These are phyloP conservation scores for Meghimatium bilineatum DNA, from an alignment of 2,888 invertebrate species.

Conservation along the genomic window DNA sequence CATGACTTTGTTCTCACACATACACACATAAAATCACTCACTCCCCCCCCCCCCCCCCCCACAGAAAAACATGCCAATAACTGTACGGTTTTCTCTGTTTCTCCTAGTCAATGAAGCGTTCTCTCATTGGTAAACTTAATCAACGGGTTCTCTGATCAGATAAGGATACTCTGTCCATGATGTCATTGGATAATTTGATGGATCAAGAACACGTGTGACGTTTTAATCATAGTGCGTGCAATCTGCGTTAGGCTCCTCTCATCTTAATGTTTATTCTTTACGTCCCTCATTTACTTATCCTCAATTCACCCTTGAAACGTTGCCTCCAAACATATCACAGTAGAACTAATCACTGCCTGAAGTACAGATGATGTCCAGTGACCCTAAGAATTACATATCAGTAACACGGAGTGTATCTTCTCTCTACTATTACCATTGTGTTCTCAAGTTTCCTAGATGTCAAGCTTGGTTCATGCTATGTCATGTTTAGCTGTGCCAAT, in stretches of 20 bases:
- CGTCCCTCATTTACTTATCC: neutral
- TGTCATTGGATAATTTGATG: neutral
- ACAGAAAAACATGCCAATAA: neutral
- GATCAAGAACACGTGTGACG: neutral
- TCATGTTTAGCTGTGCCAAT: too few relatives aligned
- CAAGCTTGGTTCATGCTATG: neutral
- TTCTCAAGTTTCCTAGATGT: neutral
- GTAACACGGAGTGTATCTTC: neutral
- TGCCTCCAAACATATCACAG: neutral
- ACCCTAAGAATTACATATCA: neutral
- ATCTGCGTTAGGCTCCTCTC: neutral
- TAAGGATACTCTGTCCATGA: neutral
- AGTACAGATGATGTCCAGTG: neutral
- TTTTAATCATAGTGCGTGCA: constrained; percentile 1
- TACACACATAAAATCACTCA: too few relatives aligned
- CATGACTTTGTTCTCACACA: too few relatives aligned
- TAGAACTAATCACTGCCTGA: neutral
- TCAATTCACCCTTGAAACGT: neutral
- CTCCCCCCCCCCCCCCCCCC: too few relatives aligned
- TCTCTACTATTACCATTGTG: neutral
- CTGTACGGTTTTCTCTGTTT: neutral
- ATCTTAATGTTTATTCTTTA: neutral
- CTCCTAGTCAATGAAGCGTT: neutral
- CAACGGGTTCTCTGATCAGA: neutral
- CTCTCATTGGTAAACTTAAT: neutral